Conservation (phyloP, 2,888 invertebrate genomes). For the Scaptodrosophila latifasciaeformis region DNA sequence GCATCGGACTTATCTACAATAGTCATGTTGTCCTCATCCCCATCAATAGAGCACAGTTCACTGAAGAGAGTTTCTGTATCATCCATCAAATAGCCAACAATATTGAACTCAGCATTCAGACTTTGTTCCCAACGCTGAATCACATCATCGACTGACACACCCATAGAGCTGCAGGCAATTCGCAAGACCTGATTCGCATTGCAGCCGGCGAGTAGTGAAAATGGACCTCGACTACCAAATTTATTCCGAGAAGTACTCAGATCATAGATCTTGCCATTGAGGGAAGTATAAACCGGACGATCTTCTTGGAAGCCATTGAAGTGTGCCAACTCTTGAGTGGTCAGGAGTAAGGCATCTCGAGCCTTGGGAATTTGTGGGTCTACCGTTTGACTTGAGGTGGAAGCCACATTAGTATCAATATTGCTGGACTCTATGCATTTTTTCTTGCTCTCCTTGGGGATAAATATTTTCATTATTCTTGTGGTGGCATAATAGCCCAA, state of each 20-base stretch:
- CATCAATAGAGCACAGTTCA: too few species aligned
- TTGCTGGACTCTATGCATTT: too few species aligned
- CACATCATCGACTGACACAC: slow-evolving; percentile 22
- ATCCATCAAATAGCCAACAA: slow-evolving; percentile 40
- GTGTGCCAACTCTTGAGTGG: slow-evolving; percentile 19
- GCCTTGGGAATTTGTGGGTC: not conserved
- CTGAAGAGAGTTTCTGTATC: too few species aligned
- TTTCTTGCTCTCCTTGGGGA: not conserved
- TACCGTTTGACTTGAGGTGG: not conserved
- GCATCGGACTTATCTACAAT: not conserved
- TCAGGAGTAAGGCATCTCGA: slow-evolving; percentile 20
- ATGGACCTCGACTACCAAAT: slow-evolving; percentile 24
- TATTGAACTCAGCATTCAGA: slow-evolving; percentile 42
- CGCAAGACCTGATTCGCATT: slow-evolving; percentile 45
- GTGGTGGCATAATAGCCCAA: slow-evolving; percentile 53
- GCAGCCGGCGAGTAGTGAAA: slow-evolving; percentile 46
- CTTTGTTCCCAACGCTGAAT: slow-evolving; percentile 43
- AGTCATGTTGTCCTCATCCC: not conserved
- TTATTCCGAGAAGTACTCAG: slow-evolving; percentile 31
- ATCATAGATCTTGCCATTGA: slow-evolving; percentile 55
- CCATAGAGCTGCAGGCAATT: slow-evolving; percentile 39
- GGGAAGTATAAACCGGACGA: slow-evolving; percentile 47
- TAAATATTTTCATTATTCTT: too few species aligned
- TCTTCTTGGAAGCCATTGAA: slow-evolving; percentile 29
- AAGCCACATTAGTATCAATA: too few species aligned